phyloP scores from a whole-genome alignment of 2,888 invertebrate species.

The Ectemnius continuus region DNA sequence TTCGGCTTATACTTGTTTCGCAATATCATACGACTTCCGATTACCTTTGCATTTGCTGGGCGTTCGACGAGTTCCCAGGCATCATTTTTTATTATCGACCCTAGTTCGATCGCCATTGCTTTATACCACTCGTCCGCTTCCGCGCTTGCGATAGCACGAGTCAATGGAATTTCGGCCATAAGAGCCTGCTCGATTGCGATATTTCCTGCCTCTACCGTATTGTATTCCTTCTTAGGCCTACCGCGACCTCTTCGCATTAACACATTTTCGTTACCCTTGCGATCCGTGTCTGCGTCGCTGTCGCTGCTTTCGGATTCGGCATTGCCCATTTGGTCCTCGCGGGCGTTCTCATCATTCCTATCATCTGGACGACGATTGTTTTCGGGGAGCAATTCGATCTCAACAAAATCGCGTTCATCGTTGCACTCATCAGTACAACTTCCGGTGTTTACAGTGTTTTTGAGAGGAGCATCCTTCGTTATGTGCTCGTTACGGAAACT shows the following conservation, averaged over 20 bases:
- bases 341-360: neutral
- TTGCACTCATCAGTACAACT: neutral
- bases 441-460: neutral
- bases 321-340: neutral
- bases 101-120: neutral
- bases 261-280: neutral
- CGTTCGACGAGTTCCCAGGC: constrained; percentile 37
- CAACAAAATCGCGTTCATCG: neutral
- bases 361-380: neutral
- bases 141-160: neutral
- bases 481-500: neutral
- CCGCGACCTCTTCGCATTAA: neutral
- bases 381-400: neutral
- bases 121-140: neutral
- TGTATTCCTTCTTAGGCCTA: neutral
- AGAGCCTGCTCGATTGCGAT: neutral
- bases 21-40: constrained; percentile 39
- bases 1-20: constrained; percentile 39
- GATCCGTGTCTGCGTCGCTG: neutral
- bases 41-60: constrained; percentile 20
- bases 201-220: neutral
- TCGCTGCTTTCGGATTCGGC: neutral
- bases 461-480: neutral
- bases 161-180: neutral
- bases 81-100: constrained; percentile 8